Evolutionary conservation across 2,113 vertebrate genomes (phyloP).

Genomic region (Siniperca chuatsi): DNA sequence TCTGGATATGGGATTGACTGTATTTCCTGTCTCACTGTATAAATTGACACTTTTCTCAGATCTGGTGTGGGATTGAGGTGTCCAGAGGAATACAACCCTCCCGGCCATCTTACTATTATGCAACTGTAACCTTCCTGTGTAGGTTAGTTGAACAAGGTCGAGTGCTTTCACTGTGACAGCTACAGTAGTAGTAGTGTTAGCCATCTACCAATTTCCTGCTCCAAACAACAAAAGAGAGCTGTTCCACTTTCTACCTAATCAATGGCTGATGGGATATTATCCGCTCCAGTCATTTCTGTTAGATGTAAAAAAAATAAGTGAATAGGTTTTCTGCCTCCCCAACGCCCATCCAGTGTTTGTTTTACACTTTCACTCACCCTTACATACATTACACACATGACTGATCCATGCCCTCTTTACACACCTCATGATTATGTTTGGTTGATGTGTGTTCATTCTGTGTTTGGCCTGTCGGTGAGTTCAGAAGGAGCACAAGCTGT

Average conservation of each 20-base stretch:
- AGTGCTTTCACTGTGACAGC: background rate
- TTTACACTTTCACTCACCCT: constrained; percentile 1
- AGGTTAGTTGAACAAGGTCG: background rate
- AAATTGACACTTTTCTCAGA: background rate
- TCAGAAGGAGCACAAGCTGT: background rate
- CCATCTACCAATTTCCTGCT: background rate
- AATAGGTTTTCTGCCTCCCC: background rate
- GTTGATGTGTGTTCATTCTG: background rate
- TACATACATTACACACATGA: background rate
- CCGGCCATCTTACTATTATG: too few relatives aligned
- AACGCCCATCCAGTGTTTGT: background rate
- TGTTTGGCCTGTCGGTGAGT: background rate
- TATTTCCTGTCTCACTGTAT: background rate
- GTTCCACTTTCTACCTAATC: background rate
- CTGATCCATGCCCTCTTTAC: background rate
- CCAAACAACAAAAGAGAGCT: background rate
- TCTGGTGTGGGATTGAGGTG: background rate
- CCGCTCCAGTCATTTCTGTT: too few relatives aligned
- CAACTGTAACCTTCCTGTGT: background rate
- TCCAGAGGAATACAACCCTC: background rate
- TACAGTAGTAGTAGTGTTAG: background rate
- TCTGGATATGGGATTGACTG: background rate
- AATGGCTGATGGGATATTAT: too few relatives aligned
- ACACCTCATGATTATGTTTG: background rate
- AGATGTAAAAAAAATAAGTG: too few relatives aligned